These are phyloP conservation scores for Trachymyrmex cornetzi DNA, from an alignment of 1,140 invertebrate genomes.

Conservation along the genomic window DNA sequence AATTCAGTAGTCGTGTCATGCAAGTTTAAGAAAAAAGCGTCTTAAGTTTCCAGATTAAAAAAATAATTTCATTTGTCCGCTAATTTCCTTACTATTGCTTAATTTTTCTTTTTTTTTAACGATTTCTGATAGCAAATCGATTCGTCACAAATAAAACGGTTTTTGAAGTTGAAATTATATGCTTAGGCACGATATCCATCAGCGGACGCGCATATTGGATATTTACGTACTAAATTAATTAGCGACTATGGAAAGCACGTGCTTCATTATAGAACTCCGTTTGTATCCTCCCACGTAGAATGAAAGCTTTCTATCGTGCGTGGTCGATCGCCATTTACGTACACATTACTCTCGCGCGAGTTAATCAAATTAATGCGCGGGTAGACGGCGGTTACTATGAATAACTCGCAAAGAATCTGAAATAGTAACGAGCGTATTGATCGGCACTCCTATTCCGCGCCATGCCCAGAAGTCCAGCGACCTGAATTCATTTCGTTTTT, in stretches of 20 bases:
- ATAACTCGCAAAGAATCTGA: constrained; percentile 69
- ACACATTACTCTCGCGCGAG: not conserved
- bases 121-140: not conserved
- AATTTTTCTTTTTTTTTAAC: not conserved
- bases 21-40: not conserved
- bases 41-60: not conserved
- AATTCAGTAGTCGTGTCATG: not conserved
- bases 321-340: constrained; percentile 20
- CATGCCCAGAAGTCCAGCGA: constrained; percentile 75
- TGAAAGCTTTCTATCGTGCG: not conserved
- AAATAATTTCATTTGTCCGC: not conserved
- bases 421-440: constrained; percentile 75
- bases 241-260: not conserved
- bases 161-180: not conserved
- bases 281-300: not conserved
- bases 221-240: constrained; percentile 21
- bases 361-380: constrained; percentile 44
- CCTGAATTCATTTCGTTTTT: constrained; percentile 74
- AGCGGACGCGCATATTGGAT: not conserved
- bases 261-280: not conserved
- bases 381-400: constrained; percentile 48
- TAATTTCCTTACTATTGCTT: not conserved
- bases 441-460: constrained; percentile 70
- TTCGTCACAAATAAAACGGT: not conserved
- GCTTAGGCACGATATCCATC: not conserved